phyloP scores from a whole-genome alignment of 2,797 vertebrate genomes.

The Hippopotamyrus pictus region DNA sequence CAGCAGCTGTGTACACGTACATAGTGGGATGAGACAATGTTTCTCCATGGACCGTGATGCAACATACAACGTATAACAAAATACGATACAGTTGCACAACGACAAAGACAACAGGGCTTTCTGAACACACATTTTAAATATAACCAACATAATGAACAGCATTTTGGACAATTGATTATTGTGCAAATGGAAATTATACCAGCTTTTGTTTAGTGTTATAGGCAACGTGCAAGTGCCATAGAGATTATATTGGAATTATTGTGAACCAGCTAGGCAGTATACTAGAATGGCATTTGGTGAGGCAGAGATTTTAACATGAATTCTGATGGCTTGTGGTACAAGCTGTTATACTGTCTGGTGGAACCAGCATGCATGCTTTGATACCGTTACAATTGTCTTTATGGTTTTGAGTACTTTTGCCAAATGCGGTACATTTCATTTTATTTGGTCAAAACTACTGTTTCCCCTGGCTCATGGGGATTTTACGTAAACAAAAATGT shows the following conservation, averaged over 20 bases:
- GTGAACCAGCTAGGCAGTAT: background rate
- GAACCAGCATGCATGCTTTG: background rate
- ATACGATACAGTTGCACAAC: background rate
- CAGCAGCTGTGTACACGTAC: background rate
- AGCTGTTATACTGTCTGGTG: background rate
- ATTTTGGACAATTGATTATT: background rate
- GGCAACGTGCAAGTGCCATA: background rate
- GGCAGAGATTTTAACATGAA: background rate
- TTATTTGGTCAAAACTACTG: background rate
- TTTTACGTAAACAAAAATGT: background rate
- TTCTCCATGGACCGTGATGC: background rate
- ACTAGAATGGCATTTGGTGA: background rate
- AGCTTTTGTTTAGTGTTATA: background rate
- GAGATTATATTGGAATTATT: background rate
- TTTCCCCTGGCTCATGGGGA: background rate
- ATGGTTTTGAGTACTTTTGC: background rate
- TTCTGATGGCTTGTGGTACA: background rate
- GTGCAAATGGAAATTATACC: background rate
- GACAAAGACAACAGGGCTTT: background rate
- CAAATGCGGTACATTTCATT: background rate
- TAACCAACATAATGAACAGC: background rate
- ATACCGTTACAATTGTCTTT: background rate
- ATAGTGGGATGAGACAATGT: background rate
- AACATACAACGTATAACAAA: background rate
- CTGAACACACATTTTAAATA: background rate